Evolutionary conservation across 2,797 vertebrate species (phyloP), one percentile per base, ranked within the genome.

Genomic region (Lerista edwardsae): DNA sequence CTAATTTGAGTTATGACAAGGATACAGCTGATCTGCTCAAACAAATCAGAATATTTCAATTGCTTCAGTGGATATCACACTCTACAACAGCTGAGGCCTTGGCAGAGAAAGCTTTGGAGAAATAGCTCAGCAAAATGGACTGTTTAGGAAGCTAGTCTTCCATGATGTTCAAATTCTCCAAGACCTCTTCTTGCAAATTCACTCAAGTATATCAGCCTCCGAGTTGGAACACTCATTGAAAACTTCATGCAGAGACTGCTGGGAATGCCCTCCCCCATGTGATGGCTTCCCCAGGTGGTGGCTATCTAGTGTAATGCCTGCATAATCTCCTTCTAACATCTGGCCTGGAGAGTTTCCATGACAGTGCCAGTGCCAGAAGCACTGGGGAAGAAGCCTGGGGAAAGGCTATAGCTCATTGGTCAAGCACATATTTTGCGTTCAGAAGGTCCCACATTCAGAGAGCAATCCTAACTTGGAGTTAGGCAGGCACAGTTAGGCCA

Each of bases 31-130:
- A 76, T 76, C 17, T 77, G 10, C n/a, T 77, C 23, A 25, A 8
- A 61, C 36, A 67, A 77, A 77, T 76, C 69, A 68, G 41, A 69
- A 86, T 84, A 59, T 76, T 69, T 84, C 65, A 68, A 11, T 71
- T 62, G 73, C 65, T 62, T 76, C 64, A 86, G 55, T 69, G 74
- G 41, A 31, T 76, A 47, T 69, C 23, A 59, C 57, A 69, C 44
- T 39, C 36, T n/a, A 47, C 44, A 79, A 64, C 76, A 84, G 76
- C 83, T 64, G 59, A 79, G 68, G n/a, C 34, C 59, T 41, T 84
- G 84, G 73, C 79, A 81, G 51, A 51, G 57, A 79, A 34, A 10
- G 55, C 68, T 25, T 23, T 25, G 36, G 36, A 31, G 39, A 79
- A 65, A 74, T 39, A 80, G 7, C 59, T 55, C 23, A 8, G 36